Conservation (phyloP, 2,797 vertebrate genomes). For the Protonibea diacanthus region DNA sequence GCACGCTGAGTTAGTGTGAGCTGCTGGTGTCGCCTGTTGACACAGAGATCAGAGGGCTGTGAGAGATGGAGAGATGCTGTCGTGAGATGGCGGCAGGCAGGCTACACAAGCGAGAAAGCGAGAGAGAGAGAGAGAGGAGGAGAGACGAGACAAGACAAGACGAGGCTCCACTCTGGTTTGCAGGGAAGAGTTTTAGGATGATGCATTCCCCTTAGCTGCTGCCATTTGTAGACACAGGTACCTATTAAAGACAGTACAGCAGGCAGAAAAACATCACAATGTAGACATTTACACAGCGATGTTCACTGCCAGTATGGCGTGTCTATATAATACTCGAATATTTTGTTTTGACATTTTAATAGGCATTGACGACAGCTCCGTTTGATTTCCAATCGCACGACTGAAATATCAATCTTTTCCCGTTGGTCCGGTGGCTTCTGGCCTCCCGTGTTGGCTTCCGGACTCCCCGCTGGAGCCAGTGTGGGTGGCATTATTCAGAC, state of each 20-base stretch:
- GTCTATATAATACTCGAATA: constrained; percentile 19
- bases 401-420: constrained; percentile 52
- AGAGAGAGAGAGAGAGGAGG: constrained; percentile 54
- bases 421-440: constrained; percentile 40
- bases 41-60: constrained; percentile 80
- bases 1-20: constrained; percentile 70
- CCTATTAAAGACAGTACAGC: constrained; percentile 28
- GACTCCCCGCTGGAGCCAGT: constrained; percentile 52
- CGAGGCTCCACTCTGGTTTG: constrained; percentile 56
- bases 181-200: constrained; percentile 45
- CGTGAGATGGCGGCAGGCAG: constrained; percentile 76
- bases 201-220: constrained; percentile 37
- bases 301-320: not conserved
- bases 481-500: constrained; percentile 64
- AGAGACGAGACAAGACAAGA: constrained; percentile 57
- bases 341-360: constrained; percentile 45
- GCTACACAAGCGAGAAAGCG: constrained; percentile 45
- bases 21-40: constrained; percentile 75
- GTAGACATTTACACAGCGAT: constrained; percentile 12
- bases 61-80: constrained; percentile 78
- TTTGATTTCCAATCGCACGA: constrained; percentile 54
- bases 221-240: constrained; percentile 35
- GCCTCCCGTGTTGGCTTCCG: constrained; percentile 36
- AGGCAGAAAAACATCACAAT: constrained; percentile 8
- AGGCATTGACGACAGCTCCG: constrained; percentile 28